Percentiles rank a stretch among this genome's conserved stretches.
Evolutionary conservation across 2,888 invertebrate genomes (phyloP).

Genomic region (Eupeodes luniger): DNA sequence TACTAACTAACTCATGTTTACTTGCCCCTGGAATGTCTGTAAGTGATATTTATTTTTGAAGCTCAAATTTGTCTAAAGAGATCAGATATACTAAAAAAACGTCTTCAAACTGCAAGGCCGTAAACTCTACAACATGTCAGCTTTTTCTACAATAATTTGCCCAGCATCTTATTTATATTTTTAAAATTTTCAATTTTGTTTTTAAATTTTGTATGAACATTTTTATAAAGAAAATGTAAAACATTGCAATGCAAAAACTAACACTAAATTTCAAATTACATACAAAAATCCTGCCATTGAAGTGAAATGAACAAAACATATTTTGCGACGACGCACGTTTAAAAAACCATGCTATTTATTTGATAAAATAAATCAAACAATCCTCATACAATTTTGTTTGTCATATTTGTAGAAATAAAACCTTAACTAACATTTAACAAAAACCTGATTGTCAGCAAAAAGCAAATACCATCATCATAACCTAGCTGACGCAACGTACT

Average conservation of each 20-base stretch:
- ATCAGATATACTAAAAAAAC: no score
- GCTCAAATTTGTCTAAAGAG: no score
- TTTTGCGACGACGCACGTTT: slow-evolving; percentile 47
- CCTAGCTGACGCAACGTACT: slow-evolving; percentile 3
- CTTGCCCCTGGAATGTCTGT: no score
- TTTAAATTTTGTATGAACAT: no score
- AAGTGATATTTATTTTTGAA: no score
- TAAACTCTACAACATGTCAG: no score
- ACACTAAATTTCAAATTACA: background rate
- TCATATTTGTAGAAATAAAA: background rate
- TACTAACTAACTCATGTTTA: no score
- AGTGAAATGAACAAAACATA: slow-evolving; percentile 48
- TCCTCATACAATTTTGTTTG: background rate
- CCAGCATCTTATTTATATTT: no score
- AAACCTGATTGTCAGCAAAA: background rate
- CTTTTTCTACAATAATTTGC: no score
- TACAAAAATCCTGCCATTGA: slow-evolving; percentile 39
- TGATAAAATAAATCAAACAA: background rate
- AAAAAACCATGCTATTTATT: background rate
- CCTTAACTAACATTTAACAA: background rate
- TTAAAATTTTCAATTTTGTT: no score
- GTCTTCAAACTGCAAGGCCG: no score
- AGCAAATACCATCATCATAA: slow-evolving; percentile 15
- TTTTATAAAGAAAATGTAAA: no score
- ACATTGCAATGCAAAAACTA: background rate